A percentile compares a stretch with the other conserved stretches of the same genome.
These are phyloP conservation scores for Norana najaformis DNA, from an alignment of 2,888 invertebrate species.

Conservation along the genomic window DNA sequence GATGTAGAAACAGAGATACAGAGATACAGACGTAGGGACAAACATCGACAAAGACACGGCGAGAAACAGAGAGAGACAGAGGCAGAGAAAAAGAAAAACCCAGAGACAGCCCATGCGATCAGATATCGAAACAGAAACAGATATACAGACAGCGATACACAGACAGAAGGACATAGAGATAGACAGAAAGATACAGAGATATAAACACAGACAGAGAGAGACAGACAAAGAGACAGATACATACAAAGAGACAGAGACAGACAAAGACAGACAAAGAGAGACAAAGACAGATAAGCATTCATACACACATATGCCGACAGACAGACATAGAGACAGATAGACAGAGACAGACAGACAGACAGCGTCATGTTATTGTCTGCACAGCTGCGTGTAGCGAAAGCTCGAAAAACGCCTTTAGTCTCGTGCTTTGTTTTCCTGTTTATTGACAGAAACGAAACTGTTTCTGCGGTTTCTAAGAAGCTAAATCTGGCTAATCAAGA, in stretches of 20 bases:
- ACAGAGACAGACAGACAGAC: not conserved
- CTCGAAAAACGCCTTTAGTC: not conserved
- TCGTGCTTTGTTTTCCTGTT: not conserved
- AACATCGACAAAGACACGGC: too few relatives aligned
- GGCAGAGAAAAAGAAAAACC: too few relatives aligned
- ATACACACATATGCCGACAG: not conserved
- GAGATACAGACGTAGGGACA: too few relatives aligned
- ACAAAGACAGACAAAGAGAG: not conserved
- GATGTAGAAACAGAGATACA: too few relatives aligned
- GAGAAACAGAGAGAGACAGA: too few relatives aligned
- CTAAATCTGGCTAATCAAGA: not conserved
- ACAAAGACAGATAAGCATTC: not conserved
- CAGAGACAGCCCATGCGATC: too few relatives aligned
- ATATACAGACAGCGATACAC: not conserved
- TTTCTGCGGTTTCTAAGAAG: not conserved
- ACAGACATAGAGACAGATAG: not conserved
- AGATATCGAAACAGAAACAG: too few relatives aligned
- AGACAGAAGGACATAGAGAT: not conserved
- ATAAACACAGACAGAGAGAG: not conserved
- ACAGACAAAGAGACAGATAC: not conserved
- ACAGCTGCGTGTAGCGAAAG: not conserved
- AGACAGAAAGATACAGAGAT: not conserved
- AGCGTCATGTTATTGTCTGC: not conserved
- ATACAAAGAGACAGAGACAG: not conserved
- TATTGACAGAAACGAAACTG: not conserved